phyloP scores from a whole-genome alignment of 2,113 vertebrate genomes.

The Oreochromis spilurus region DNA sequence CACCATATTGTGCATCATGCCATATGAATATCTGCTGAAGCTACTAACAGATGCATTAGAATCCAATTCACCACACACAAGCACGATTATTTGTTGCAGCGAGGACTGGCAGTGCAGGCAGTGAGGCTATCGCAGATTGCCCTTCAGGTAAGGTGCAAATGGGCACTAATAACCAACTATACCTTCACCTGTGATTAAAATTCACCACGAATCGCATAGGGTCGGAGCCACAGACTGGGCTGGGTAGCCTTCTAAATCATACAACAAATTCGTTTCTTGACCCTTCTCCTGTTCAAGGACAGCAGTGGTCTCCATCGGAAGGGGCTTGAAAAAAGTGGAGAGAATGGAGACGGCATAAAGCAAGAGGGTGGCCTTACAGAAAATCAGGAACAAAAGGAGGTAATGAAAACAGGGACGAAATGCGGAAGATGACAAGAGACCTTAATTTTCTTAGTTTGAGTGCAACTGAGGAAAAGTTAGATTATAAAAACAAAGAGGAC shows the following conservation, averaged over 20 bases:
- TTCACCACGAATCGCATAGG: conserved; percentile 31
- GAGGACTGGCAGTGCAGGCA: background rate
- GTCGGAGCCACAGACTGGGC: conserved; percentile 41
- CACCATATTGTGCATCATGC: background rate
- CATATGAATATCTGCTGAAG: background rate
- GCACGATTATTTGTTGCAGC: background rate
- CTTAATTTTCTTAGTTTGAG: background rate
- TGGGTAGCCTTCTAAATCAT: conserved; percentile 50
- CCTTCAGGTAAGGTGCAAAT: conserved; percentile 46
- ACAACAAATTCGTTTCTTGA: conserved; percentile 68
- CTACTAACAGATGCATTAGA: background rate
- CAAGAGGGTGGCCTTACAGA: background rate
- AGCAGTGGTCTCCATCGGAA: conserved; percentile 16
- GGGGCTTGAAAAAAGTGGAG: background rate
- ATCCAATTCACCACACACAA: background rate
- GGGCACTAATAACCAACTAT: conserved; percentile 2
- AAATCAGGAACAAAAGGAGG: background rate
- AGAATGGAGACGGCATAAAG: background rate
- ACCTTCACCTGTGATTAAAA: conserved; percentile 53
- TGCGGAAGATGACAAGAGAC: background rate
- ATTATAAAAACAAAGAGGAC: background rate
- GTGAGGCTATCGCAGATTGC: conserved; percentile 27
- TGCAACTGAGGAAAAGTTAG: background rate
- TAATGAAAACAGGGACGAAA: background rate
- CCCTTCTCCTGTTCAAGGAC: conserved; percentile 57